A percentile compares a stretch with the other conserved stretches of the same genome.
Conservation (phyloP, 2,888 invertebrate genomes). For the Amiota communis region DNA sequence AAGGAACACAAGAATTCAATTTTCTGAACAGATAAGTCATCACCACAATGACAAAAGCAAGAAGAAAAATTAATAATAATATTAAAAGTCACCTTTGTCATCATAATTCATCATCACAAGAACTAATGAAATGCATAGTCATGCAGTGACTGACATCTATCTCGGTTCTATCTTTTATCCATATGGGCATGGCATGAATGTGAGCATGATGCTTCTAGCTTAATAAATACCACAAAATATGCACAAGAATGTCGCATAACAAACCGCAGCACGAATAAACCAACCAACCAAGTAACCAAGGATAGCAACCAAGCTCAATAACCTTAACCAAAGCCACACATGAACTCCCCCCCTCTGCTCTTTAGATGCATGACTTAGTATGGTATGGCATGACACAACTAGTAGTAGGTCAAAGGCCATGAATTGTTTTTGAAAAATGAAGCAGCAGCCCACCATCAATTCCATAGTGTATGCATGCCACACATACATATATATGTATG, state of each 20-base stretch:
- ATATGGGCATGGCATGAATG: background rate
- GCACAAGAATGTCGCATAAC: conserved; percentile 25
- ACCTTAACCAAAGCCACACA: too few relatives aligned
- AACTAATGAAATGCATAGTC: conserved; percentile 64
- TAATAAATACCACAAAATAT: conserved; percentile 24
- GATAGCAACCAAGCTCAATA: background rate
- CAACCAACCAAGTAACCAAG: background rate
- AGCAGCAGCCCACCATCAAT: conserved; percentile 36
- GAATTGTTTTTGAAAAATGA: background rate
- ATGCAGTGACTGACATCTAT: conserved; percentile 40
- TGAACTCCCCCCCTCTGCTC: background rate
- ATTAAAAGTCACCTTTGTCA: conserved; percentile 63
- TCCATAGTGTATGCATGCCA: conserved; percentile 23
- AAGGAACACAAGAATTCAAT: conserved; percentile 52
- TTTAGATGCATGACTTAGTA: too few relatives aligned
- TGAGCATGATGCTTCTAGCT: too few relatives aligned
- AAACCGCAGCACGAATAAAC: conserved; percentile 17
- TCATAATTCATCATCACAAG: conserved; percentile 57
- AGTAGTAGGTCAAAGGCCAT: background rate
- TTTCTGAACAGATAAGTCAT: conserved; percentile 62
- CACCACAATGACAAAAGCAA: conserved; percentile 34
- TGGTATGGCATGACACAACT: background rate
- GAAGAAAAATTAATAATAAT: conserved; percentile 36
- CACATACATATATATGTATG: too few relatives aligned
- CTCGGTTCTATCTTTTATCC: too few relatives aligned